phyloP scores from a whole-genome alignment of 2,888 invertebrate genomes.

The Hyalella azteca region DNA sequence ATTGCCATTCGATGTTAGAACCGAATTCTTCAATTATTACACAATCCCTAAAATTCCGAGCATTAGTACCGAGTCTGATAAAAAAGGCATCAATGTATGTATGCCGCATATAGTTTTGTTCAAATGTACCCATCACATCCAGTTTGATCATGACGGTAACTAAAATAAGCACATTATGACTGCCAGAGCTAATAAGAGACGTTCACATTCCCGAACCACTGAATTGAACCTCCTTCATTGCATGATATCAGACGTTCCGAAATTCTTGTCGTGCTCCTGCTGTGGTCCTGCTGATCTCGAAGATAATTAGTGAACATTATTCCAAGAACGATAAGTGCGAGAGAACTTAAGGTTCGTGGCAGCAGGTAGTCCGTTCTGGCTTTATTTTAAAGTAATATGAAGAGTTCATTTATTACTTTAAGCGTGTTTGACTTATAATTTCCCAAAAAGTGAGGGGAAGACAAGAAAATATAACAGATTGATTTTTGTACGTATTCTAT shows the following conservation, averaged over 20 bases:
- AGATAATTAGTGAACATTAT: constrained; percentile 13
- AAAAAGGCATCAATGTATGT: too few species aligned
- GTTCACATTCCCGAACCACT: neutral
- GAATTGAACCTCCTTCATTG: neutral
- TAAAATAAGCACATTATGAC: neutral
- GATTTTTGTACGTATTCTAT: too few species aligned
- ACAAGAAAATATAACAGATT: too few species aligned
- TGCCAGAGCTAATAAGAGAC: neutral
- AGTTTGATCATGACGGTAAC: neutral
- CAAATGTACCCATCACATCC: neutral
- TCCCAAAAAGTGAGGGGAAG: too few species aligned
- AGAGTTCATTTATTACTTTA: too few species aligned
- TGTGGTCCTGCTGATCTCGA: neutral
- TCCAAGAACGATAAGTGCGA: neutral
- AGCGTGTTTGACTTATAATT: too few species aligned
- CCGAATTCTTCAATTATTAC: too few species aligned
- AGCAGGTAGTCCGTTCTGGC: too few species aligned
- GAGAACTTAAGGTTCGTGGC: neutral
- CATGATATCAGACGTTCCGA: neutral
- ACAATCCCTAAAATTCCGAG: too few species aligned
- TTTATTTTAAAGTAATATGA: too few species aligned
- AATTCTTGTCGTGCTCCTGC: constrained; percentile 17
- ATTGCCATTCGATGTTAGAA: too few species aligned
- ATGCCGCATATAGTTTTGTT: neutral
- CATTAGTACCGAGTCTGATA: too few species aligned